These are phyloP conservation scores for Bombyx mori DNA, from an alignment of 1,140 invertebrate species.

Conservation along the genomic window DNA sequence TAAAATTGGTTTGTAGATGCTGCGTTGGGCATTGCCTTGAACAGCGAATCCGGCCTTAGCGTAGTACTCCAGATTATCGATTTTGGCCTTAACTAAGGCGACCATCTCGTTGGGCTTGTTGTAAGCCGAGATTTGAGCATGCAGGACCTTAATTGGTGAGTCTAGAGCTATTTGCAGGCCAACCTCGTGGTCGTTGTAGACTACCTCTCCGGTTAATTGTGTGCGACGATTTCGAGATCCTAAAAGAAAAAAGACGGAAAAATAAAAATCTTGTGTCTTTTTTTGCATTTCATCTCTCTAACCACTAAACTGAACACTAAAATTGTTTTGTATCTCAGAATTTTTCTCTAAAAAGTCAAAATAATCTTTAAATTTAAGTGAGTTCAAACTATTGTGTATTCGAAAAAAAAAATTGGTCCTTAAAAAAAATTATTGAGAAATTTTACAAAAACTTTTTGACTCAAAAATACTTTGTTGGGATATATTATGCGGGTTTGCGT, in stretches of 20 bases:
- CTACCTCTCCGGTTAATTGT: slow-evolving; percentile 59
- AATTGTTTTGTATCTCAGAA: too few species aligned
- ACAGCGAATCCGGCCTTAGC: slow-evolving; percentile 75
- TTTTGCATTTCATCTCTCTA: too few species aligned
- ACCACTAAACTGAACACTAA: too few species aligned
- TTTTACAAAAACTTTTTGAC: too few species aligned
- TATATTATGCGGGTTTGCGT: too few species aligned
- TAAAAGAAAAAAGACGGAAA: not conserved
- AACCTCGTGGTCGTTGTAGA: slow-evolving; percentile 66
- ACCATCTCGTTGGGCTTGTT: slow-evolving; percentile 72
- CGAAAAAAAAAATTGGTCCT: too few species aligned
- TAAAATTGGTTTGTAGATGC: slow-evolving; percentile 78
- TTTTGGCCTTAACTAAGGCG: slow-evolving; percentile 66
- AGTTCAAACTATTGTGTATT: too few species aligned
- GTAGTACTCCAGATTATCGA: slow-evolving; percentile 74
- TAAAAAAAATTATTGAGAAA: too few species aligned
- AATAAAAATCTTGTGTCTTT: too few species aligned
- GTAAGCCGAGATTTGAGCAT: slow-evolving; percentile 69
- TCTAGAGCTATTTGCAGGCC: slow-evolving; percentile 71
- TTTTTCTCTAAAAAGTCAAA: too few species aligned
- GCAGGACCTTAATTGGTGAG: slow-evolving; percentile 73
- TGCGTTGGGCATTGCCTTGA: slow-evolving; percentile 62
- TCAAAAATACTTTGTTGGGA: too few species aligned
- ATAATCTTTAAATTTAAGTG: too few species aligned
- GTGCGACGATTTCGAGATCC: slow-evolving; percentile 77